phyloP scores from a whole-genome alignment of 2,797 vertebrate genomes.

The Tragelaphus oryx region DNA sequence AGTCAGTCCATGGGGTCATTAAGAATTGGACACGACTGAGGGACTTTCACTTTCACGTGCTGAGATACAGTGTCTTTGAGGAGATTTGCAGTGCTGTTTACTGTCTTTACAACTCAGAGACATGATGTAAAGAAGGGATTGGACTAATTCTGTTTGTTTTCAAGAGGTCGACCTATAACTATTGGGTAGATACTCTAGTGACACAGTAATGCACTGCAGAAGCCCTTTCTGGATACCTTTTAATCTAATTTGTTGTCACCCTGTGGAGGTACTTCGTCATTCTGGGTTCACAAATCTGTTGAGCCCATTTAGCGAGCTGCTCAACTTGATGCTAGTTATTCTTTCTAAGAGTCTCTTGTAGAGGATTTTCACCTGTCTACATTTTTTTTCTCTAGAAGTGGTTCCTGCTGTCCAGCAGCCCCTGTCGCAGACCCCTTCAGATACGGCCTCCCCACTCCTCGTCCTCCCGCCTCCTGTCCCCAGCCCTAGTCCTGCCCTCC shows the following conservation, averaged over 20 bases:
- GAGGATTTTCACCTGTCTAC: conserved; percentile 17
- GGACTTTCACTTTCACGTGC: not conserved
- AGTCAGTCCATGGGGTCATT: not conserved
- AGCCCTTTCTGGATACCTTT: not conserved
- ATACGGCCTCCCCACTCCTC: conserved; percentile 83
- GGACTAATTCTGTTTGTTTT: not conserved
- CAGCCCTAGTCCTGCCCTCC: conserved; percentile 84
- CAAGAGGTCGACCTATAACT: not conserved
- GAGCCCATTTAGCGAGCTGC: not conserved
- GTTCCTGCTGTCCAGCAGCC: conserved; percentile 80
- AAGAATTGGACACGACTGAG: not conserved
- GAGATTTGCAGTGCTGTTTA: not conserved
- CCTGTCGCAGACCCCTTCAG: conserved; percentile 82
- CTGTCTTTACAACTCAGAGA: not conserved
- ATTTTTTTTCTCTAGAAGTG: conserved; percentile 74
- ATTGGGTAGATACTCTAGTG: not conserved
- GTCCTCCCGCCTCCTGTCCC: conserved; percentile 81
- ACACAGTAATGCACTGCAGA: not conserved
- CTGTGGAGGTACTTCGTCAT: not conserved
- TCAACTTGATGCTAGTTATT: not conserved
- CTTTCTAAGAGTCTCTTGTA: not conserved
- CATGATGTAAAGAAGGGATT: not conserved
- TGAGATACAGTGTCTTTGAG: not conserved
- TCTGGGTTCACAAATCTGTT: not conserved
- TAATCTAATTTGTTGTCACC: not conserved